Evolutionary conservation across 1,140 invertebrate genomes (phyloP).

Genomic region (Theocolax elegans): DNA sequence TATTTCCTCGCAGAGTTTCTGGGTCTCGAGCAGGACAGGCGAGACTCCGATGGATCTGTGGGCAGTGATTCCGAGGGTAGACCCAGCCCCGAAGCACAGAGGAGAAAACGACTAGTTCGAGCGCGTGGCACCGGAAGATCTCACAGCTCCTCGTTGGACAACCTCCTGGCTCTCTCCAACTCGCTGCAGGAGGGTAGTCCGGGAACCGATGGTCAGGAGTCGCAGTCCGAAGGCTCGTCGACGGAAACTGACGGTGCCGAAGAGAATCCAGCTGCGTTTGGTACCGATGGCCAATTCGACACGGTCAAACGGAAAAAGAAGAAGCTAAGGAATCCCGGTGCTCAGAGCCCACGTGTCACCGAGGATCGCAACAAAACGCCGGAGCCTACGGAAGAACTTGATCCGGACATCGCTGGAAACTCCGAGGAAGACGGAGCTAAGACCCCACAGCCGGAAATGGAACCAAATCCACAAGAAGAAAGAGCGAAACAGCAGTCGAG

Average conservation of each 20-base stretch:
- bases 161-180: conserved; percentile 73
- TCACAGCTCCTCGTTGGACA: conserved; percentile 83
- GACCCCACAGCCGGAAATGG: conserved; percentile 44
- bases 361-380: conserved; percentile 68
- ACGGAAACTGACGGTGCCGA: conserved; percentile 84
- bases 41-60: conserved; percentile 82
- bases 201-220: conserved; percentile 57
- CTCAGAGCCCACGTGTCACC: conserved; percentile 59
- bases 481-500: conserved; percentile 80
- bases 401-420: conserved; percentile 32
- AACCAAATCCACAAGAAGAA: background rate
- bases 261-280: conserved; percentile 72
- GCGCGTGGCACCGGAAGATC: conserved; percentile 83
- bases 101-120: conserved; percentile 81
- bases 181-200: conserved; percentile 61
- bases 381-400: conserved; percentile 65
- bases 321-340: conserved; percentile 65
- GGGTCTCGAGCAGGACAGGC: conserved; percentile 77
- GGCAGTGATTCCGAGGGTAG: conserved; percentile 88
- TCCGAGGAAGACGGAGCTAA: conserved; percentile 73
- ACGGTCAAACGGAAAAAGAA: conserved; percentile 87
- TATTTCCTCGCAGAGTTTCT: conserved; percentile 90
- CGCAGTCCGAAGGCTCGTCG: conserved; percentile 75
- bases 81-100: conserved; percentile 83
- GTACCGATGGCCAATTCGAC: conserved; percentile 79